These are phyloP conservation scores for Coracias cyanogaster DNA, from an alignment of 2,797 vertebrate species.

Conservation along the genomic window DNA sequence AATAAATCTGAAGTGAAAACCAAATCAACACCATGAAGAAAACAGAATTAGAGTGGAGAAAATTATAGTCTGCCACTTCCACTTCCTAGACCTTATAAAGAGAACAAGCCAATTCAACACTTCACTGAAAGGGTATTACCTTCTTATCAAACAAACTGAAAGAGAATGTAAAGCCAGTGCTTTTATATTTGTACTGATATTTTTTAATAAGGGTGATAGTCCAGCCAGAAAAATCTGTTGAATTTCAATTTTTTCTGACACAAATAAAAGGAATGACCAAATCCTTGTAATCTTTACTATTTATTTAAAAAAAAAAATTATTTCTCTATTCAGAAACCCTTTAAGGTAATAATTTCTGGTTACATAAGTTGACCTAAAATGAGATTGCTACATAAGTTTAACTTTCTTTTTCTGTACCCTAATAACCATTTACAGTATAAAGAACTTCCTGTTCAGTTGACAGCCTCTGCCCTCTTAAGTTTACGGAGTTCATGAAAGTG, in stretches of 20 bases:
- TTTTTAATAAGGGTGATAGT: background rate
- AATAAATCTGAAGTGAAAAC: constrained; percentile 12
- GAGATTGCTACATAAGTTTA: background rate
- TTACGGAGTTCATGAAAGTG: background rate
- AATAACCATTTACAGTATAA: background rate
- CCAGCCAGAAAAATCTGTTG: background rate
- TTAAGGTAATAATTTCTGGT: background rate
- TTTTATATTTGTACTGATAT: background rate
- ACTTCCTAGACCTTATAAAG: background rate
- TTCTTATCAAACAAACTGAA: background rate
- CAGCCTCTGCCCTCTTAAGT: background rate
- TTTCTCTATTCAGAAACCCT: background rate
- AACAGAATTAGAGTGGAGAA: background rate
- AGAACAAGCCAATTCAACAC: background rate
- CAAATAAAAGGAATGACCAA: background rate
- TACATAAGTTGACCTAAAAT: background rate
- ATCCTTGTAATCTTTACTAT: background rate
- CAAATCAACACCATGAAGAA: constrained; percentile 5
- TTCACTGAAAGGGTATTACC: background rate
- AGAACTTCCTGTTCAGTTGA: background rate
- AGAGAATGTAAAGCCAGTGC: background rate
- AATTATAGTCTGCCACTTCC: background rate
- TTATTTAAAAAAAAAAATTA: background rate
- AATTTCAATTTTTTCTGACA: background rate
- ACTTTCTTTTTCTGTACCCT: background rate